Evolutionary conservation across 2,797 vertebrate genomes (phyloP).

Genomic region (Pangasius mekongensis): DNA sequence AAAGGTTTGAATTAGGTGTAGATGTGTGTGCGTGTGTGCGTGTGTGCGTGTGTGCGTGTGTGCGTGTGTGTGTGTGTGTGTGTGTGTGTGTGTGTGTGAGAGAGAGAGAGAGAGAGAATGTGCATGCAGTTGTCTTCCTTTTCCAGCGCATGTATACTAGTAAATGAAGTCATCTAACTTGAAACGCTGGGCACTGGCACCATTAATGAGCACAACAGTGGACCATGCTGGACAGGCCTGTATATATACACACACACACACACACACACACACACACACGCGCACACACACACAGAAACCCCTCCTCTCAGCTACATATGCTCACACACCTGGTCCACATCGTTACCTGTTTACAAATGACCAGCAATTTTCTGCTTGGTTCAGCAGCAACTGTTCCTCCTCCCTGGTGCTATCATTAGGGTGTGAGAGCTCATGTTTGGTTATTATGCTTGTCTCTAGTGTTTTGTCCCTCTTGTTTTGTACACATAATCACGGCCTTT

Average conservation of each 20-base stretch:
- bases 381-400: constrained; percentile 91
- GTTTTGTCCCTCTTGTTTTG: constrained; percentile 82
- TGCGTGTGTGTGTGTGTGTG: no score
- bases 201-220: constrained; percentile 57
- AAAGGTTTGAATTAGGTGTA: not conserved
- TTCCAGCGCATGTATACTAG: constrained; percentile 23
- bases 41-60: not conserved
- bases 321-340: constrained; percentile 88
- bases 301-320: constrained; percentile 81
- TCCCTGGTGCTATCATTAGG: constrained; percentile 99
- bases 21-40: no score
- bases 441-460: constrained; percentile 90
- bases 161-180: constrained; percentile 54
- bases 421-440: constrained; percentile 91
- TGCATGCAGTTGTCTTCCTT: constrained; percentile 1
- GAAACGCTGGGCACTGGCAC: constrained; percentile 38
- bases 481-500: constrained; percentile 87
- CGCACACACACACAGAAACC: constrained; percentile 26
- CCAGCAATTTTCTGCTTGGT: constrained; percentile 94
- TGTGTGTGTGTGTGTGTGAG: not conserved
- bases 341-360: constrained; percentile 99
- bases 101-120: not conserved
- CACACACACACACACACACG: constrained; percentile 52
- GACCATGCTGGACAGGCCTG: constrained; percentile 56
- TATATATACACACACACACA: constrained; percentile 55